phyloP scores from a whole-genome alignment of 2,113 vertebrate genomes.

The Pitta sordida region DNA sequence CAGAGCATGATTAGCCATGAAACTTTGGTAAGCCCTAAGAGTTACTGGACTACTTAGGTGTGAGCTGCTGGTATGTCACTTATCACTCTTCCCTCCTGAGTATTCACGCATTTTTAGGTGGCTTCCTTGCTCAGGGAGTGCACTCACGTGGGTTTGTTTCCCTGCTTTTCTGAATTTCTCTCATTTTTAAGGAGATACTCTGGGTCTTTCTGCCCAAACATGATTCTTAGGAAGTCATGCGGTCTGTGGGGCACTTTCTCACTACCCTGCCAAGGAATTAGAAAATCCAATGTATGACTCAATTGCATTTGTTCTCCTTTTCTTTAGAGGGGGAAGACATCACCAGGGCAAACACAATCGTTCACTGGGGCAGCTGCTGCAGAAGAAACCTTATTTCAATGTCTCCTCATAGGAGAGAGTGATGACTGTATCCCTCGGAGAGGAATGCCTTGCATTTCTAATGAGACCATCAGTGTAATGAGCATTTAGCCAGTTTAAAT shows the following conservation, averaged over 20 bases:
- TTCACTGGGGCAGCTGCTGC: not conserved
- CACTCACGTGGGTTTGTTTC: not conserved
- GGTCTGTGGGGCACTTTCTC: not conserved
- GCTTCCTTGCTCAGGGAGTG: not conserved
- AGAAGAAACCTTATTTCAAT: not conserved
- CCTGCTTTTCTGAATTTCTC: not conserved
- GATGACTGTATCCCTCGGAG: not conserved
- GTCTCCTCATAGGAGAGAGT: not conserved
- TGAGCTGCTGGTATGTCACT: not conserved
- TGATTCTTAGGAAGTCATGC: not conserved
- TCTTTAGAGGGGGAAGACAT: not conserved
- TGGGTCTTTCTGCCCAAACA: not conserved
- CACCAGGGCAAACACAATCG: accelerated
- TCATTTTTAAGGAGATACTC: not conserved
- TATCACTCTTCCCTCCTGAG: not conserved
- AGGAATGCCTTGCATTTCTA: slow-evolving; percentile 27
- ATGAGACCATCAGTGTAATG: not conserved
- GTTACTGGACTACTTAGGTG: not conserved
- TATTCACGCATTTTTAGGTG: not conserved
- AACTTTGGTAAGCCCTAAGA: not conserved
- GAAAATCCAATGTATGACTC: not conserved
- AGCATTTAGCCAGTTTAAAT: slow-evolving; percentile 28
- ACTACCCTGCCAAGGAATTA: not conserved
- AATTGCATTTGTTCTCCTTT: not conserved
- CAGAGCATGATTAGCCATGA: slow-evolving; percentile 28